These are phyloP conservation scores for Psephotus haematonotus DNA, from an alignment of 2,113 vertebrate species.

Conservation along the genomic window DNA sequence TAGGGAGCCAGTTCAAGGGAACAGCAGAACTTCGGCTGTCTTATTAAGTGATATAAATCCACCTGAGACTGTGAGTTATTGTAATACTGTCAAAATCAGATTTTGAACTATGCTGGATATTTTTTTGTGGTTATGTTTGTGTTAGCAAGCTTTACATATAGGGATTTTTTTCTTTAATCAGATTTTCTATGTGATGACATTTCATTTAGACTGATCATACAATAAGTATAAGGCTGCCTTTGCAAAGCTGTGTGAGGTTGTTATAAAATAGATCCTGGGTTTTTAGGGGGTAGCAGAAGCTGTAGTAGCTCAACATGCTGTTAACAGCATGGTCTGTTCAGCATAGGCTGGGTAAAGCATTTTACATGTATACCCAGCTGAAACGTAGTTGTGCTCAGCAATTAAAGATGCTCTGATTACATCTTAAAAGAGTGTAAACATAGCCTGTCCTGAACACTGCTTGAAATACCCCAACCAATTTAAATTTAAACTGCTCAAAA, in stretches of 20 bases:
- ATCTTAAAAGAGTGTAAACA: slow-evolving; percentile 27
- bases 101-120: background rate
- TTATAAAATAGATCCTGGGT: slow-evolving; percentile 1
- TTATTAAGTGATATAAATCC: slow-evolving; percentile 25
- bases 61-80: slow-evolving; percentile 74
- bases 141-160: background rate
- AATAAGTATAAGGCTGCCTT: background rate
- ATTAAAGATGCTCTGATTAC: slow-evolving; percentile 37
- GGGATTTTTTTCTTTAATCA: background rate
- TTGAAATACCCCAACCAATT: background rate
- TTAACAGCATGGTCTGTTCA: slow-evolving; percentile 10
- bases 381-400: slow-evolving; percentile 7
- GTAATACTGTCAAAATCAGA: background rate
- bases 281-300: slow-evolving; percentile 33
- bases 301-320: background rate
- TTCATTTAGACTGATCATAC: background rate
- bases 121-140: background rate
- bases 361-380: background rate
- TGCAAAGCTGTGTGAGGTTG: background rate
- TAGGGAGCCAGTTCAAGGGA: slow-evolving; percentile 67
- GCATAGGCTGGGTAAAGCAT: background rate
- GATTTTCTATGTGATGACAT: background rate
- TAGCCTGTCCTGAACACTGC: background rate
- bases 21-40: background rate
- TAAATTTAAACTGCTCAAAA: background rate